phyloP scores from a whole-genome alignment of 1,140 invertebrate species.

The Drosophila pachea region DNA sequence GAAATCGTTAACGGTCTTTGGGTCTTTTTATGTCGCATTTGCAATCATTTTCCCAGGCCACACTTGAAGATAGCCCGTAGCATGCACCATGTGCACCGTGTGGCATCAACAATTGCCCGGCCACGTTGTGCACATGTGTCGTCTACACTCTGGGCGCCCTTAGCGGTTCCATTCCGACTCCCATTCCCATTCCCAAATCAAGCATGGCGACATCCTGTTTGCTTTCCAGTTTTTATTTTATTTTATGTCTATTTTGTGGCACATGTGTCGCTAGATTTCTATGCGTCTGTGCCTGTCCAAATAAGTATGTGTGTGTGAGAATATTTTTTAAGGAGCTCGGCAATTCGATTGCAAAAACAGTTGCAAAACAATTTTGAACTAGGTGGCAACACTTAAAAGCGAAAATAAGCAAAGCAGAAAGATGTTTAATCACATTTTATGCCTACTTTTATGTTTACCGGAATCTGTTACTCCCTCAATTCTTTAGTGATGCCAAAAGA shows the following conservation, averaged over 20 bases:
- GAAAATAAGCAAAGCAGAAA: background rate
- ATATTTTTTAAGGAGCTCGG: slow-evolving; percentile 6
- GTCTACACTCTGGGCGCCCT: slow-evolving; percentile 29
- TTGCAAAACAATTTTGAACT: slow-evolving; percentile 62
- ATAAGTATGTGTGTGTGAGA: background rate
- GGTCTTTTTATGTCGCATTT: slow-evolving; percentile 16
- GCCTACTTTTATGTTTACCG: background rate
- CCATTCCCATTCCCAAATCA: slow-evolving; percentile 39
- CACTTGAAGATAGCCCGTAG: slow-evolving; percentile 21
- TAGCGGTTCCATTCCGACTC: slow-evolving; percentile 21
- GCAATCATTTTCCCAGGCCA: slow-evolving; percentile 39
- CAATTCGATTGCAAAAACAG: slow-evolving; percentile 31
- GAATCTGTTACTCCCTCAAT: background rate
- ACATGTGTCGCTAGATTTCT: slow-evolving; percentile 36
- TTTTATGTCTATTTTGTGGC: slow-evolving; percentile 44
- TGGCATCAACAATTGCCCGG: slow-evolving; percentile 30
- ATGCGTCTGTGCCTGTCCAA: background rate
- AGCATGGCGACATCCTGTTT: slow-evolving; percentile 73
- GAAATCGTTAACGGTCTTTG: slow-evolving; percentile 14
- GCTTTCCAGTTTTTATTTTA: slow-evolving; percentile 45
- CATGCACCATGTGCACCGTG: slow-evolving; percentile 22
- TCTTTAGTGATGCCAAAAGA: background rate
- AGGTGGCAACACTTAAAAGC: slow-evolving; percentile 30
- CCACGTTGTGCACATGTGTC: slow-evolving; percentile 67
- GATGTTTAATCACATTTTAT: background rate